phyloP scores from a whole-genome alignment of 1,140 invertebrate species.

The Drosophila micromelanica region DNA sequence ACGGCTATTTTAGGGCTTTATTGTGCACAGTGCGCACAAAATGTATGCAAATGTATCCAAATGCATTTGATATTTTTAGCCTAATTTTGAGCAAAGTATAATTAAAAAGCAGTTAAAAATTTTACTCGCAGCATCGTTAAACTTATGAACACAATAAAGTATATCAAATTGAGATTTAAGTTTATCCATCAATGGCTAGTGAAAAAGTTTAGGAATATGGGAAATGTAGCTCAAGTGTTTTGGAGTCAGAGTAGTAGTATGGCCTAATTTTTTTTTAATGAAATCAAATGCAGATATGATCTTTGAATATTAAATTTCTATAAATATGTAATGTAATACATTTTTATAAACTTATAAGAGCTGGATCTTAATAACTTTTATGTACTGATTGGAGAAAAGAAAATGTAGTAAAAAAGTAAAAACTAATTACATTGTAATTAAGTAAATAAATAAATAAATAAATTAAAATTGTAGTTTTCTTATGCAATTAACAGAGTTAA shows the following conservation, averaged over 20 bases:
- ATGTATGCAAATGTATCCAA: constrained; percentile 61
- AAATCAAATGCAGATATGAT: not conserved
- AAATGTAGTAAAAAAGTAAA: no score
- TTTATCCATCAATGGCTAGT: constrained; percentile 5
- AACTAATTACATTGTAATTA: no score
- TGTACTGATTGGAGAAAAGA: no score
- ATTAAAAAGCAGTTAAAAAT: constrained; percentile 61
- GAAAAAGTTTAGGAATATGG: constrained; percentile 27
- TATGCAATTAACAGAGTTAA: no score
- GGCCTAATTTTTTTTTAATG: not conserved
- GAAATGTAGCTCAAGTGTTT: constrained; percentile 11
- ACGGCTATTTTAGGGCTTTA: constrained; percentile 54
- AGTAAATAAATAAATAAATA: no score
- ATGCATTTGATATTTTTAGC: constrained; percentile 49
- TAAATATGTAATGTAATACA: not conserved
- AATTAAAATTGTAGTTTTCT: no score
- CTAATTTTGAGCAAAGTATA: constrained; percentile 56
- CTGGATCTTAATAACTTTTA: no score
- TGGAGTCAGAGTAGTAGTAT: not conserved
- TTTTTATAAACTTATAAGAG: not conserved
- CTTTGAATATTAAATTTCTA: not conserved
- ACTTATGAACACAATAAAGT: constrained; percentile 7
- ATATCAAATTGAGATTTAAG: constrained; percentile 2
- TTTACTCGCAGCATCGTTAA: constrained; percentile 38
- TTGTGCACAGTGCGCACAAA: constrained; percentile 34